Base-by-base conservation (phyloP, 2,113 vertebrate genomes). In the Misgurnus anguillicaudatus region DNA sequence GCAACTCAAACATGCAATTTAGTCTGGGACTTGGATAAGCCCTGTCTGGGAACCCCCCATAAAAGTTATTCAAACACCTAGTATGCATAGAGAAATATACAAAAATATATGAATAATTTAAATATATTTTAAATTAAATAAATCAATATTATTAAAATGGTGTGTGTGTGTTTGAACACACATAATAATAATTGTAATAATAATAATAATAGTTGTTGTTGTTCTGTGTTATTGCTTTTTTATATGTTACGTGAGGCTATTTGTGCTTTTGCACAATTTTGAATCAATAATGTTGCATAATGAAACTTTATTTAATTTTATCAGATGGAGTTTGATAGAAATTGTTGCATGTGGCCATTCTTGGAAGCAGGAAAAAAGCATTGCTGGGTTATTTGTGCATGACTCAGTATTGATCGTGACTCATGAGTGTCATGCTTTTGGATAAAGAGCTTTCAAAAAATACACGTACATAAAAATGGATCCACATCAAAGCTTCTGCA, bases 331-430 rank as follows among this genome's bases (percentile, higher is more conserved):
- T 14, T 17, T 64, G 5, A 13, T 47, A 9, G 31, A 53, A 60
- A 60, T 57, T 55, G 6, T 13, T 42, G 38, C 4, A 31, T 47
- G 53, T 42, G 9, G 63, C 45, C 21, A 6, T 53, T 62, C 17
- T 76, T 79, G 36, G 39, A n/a, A 71, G 60, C 24, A 16, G 58
- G 38, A 21, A 65, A 58, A 31, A 17, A 57, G 13, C 39, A 71
- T 17, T 6, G 36, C 31, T 65, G 60, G 21, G 70, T 47, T 67
- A 16, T 53, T 17, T 36, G 17, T 19, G 62, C 17, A 63, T 84
- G 75, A 77, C 53, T 82, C 73, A 83, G 55, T 36, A 65, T 55
- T 55, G 73, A 67, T 80, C 69, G 48, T 83, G 82, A 77, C 66
- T 80, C 65, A 76, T 72, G 66, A 60, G 66, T 71, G 70, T 48